Percentiles rank a stretch among this genome's conserved stretches.
Conservation (phyloP, 2,113 vertebrate species). For the Microtus pennsylvanicus region DNA sequence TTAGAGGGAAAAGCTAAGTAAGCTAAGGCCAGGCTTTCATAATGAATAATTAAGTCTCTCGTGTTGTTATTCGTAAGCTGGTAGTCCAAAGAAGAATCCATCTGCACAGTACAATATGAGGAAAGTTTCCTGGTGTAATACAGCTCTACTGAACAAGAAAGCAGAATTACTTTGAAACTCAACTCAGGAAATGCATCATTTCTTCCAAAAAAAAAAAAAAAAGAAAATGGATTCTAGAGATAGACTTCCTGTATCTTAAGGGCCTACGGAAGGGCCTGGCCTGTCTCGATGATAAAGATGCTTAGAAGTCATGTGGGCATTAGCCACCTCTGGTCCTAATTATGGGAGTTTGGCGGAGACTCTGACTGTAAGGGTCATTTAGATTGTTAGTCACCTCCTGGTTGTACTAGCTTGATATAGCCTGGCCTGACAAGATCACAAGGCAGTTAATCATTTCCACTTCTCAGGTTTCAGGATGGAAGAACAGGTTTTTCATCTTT, state of each 20-base stretch:
- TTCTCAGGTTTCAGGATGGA: not conserved
- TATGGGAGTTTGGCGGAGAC: not conserved
- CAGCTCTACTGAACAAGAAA: not conserved
- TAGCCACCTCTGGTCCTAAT: not conserved
- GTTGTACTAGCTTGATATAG: not conserved
- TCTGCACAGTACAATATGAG: not conserved
- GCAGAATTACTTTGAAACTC: not conserved
- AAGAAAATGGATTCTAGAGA: not conserved
- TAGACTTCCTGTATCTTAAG: not conserved
- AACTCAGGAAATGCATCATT: not conserved
- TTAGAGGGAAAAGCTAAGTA: not conserved
- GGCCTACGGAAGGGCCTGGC: not conserved
- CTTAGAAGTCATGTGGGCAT: not conserved
- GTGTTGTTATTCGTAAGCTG: not conserved
- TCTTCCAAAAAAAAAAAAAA: not conserved
- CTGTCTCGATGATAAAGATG: not conserved
- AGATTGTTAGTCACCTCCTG: not conserved
- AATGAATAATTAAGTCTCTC: not conserved
- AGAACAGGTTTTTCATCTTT: not conserved
- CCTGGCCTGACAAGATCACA: not conserved
- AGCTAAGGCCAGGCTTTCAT: not conserved
- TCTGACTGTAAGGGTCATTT: not conserved
- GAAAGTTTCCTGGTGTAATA: not conserved
- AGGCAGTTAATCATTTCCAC: not conserved
- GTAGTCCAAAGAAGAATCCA: not conserved